These are phyloP conservation scores for Idaea biselata DNA, from an alignment of 2,888 invertebrate genomes.

Conservation along the genomic window DNA sequence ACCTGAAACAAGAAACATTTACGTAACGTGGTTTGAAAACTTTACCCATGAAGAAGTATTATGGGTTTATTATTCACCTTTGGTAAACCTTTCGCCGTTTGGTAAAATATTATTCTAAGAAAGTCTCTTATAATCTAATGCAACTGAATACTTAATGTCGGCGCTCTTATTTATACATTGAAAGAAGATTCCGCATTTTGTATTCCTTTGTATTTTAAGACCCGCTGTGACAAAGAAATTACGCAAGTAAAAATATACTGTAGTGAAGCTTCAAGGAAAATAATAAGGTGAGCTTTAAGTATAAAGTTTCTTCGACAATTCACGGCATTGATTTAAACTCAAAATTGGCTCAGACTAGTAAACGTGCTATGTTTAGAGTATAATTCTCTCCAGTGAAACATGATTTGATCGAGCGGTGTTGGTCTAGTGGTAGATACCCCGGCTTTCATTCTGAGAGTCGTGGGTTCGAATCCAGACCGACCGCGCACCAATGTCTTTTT, in stretches of 20 bases:
- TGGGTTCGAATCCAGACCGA: no score
- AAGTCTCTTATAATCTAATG: not conserved
- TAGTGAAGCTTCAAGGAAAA: slow-evolving; percentile 6
- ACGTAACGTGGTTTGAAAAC: not conserved
- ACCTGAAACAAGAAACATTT: slow-evolving; percentile 2
- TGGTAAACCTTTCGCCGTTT: slow-evolving; percentile 3
- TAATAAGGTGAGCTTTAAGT: slow-evolving; percentile 20
- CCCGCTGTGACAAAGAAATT: slow-evolving; percentile 16
- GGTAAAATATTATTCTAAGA: not conserved
- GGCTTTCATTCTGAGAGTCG: no score
- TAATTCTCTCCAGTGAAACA: no score
- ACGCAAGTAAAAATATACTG: slow-evolving; percentile 13
- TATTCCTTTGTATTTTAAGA: slow-evolving; percentile 16
- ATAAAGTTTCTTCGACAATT: slow-evolving; percentile 15
- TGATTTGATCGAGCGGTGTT: no score
- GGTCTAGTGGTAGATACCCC: no score
- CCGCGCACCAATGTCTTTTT: no score
- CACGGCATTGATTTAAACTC: not conserved
- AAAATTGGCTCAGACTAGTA: no score
- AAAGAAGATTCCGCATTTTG: not conserved
- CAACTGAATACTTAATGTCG: not conserved
- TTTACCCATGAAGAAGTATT: slow-evolving; percentile 1
- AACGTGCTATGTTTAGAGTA: no score
- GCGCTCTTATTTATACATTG: not conserved
- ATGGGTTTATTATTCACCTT: slow-evolving; percentile 5